phyloP scores from a whole-genome alignment of 1,140 invertebrate species.

The Oedothorax gibbosus region DNA sequence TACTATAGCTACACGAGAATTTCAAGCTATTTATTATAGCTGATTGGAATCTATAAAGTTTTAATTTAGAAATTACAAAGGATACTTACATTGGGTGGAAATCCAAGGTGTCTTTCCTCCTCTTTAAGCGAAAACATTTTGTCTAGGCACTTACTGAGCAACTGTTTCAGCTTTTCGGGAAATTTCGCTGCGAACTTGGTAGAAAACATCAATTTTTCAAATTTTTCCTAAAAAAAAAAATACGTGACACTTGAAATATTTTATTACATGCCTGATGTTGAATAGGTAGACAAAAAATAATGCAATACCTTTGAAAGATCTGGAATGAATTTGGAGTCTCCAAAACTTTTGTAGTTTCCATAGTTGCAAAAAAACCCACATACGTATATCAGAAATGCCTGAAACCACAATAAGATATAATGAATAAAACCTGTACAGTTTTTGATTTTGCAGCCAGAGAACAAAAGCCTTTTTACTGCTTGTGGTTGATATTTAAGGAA shows the following conservation, averaged over 20 bases:
- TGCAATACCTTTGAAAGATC: slow-evolving; percentile 75
- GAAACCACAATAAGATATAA: slow-evolving; percentile 62
- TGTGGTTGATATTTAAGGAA: neutral
- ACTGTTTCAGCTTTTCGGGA: slow-evolving; percentile 66
- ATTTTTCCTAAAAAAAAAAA: slow-evolving; percentile 72
- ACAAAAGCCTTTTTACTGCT: neutral
- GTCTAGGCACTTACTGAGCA: slow-evolving; percentile 76
- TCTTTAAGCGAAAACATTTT: slow-evolving; percentile 79
- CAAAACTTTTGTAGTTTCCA: slow-evolving; percentile 95
- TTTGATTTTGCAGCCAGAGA: neutral
- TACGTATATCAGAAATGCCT: slow-evolving; percentile 87
- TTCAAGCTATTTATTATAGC: too few relatives aligned
- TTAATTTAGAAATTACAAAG: neutral
- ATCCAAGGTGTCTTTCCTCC: slow-evolving; percentile 79
- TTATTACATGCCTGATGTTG: neutral
- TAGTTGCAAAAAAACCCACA: slow-evolving; percentile 85
- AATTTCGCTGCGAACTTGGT: slow-evolving; percentile 78
- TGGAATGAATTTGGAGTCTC: slow-evolving; percentile 91
- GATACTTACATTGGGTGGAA: slow-evolving; percentile 76
- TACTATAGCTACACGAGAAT: too few relatives aligned
- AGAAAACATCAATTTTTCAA: slow-evolving; percentile 78
- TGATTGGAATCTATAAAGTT: neutral
- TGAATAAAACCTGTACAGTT: neutral
- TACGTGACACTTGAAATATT: neutral
- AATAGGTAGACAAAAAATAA: neutral